Percentiles rank a stretch among this genome's conserved stretches.
phyloP scores from a whole-genome alignment of 2,113 vertebrate genomes.

The Carettochelys insculpta region DNA sequence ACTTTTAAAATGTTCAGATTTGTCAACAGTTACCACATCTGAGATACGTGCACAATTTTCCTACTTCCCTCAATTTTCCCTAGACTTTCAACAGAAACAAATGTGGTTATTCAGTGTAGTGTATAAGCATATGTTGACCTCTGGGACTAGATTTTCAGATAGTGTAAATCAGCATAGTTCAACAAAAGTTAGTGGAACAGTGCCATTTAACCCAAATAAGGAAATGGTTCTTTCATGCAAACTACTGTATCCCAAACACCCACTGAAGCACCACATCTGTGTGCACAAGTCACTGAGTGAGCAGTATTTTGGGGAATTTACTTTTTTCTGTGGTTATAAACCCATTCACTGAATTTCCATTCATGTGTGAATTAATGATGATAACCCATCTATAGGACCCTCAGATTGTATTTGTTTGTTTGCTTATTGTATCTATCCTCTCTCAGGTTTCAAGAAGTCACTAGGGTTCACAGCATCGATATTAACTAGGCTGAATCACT shows the following conservation, averaged over 20 bases:
- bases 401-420: neutral
- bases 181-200: neutral
- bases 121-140: neutral
- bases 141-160: neutral
- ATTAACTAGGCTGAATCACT: conserved; percentile 34
- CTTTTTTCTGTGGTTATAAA: conserved; percentile 52
- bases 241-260: conserved; percentile 17
- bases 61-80: neutral
- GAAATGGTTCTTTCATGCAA: conserved; percentile 26
- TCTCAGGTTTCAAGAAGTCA: conserved; percentile 67
- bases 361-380: conserved; percentile 27
- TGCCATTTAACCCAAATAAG: conserved; percentile 21
- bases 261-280: neutral
- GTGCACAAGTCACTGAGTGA: neutral
- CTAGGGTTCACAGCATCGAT: conserved; percentile 62
- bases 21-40: conserved; percentile 51
- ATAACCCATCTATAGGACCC: conserved; percentile 41
- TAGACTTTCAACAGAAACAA: neutral
- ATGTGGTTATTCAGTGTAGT: neutral
- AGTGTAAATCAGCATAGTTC: neutral
- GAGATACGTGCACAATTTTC: conserved; percentile 4
- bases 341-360: conserved; percentile 40
- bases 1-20: conserved; percentile 37
- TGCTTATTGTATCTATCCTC: neutral
- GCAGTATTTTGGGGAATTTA: conserved; percentile 18